phyloP scores from a whole-genome alignment of 2,113 vertebrate genomes.

The Trematomus loennbergii region DNA sequence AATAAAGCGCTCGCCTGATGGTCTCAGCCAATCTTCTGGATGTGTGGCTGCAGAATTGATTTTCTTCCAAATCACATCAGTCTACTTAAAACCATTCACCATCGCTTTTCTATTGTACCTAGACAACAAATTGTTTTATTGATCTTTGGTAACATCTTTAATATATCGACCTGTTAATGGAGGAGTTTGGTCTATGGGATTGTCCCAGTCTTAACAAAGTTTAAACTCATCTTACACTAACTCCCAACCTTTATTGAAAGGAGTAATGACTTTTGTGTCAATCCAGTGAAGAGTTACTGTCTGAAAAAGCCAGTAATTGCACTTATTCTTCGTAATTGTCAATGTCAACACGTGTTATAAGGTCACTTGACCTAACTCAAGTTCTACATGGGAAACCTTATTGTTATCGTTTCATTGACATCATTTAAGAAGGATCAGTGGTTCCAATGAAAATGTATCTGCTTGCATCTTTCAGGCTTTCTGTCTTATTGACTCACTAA shows the following conservation, averaged over 20 bases:
- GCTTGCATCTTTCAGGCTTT: not conserved
- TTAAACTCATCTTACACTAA: not conserved
- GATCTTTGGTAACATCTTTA: not conserved
- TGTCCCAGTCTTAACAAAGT: not conserved
- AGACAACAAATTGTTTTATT: not conserved
- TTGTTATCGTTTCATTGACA: too few species aligned
- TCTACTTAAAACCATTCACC: not conserved
- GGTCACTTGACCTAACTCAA: too few species aligned
- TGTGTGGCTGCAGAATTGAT: constrained; percentile 13
- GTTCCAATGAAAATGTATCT: not conserved
- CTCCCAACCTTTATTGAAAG: not conserved
- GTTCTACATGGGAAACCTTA: too few species aligned
- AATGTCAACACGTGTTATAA: constrained; percentile 11
- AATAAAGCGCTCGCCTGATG: constrained; percentile 27
- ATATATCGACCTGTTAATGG: not conserved
- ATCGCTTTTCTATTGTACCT: not conserved
- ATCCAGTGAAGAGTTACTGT: not conserved
- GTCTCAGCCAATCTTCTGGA: not conserved
- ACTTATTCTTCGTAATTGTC: not conserved
- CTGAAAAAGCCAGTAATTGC: not conserved
- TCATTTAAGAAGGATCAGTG: too few species aligned
- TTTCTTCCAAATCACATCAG: constrained; percentile 9
- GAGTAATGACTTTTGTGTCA: not conserved
- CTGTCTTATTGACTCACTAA: not conserved
- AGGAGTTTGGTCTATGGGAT: not conserved